Percentiles rank a stretch among this genome's conserved stretches.
Evolutionary conservation across 2,113 vertebrate genomes (phyloP).

Genomic region (Sceloporus undulatus): DNA sequence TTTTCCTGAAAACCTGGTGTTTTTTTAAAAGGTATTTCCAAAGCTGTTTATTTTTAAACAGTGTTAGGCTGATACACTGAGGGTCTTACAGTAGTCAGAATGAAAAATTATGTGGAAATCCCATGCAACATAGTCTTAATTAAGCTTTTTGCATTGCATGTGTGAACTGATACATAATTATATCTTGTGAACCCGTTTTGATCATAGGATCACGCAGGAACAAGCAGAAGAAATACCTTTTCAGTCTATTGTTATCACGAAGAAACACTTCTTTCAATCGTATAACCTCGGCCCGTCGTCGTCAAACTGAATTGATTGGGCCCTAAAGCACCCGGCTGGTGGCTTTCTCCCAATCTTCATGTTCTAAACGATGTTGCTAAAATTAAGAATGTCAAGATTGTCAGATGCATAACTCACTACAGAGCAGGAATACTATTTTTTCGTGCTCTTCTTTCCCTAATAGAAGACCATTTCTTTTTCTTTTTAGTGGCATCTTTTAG

Average conservation of each 20-base stretch:
- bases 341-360: constrained; percentile 84
- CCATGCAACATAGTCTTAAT: neutral
- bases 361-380: constrained; percentile 84
- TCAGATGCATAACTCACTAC: constrained; percentile 28
- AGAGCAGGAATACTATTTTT: neutral
- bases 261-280: constrained; percentile 37
- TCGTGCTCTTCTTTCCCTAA: neutral
- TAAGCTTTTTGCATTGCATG: neutral
- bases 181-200: neutral
- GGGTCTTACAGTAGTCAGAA: neutral
- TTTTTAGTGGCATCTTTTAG: too few species aligned
- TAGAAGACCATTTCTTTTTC: neutral
- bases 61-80: neutral
- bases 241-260: constrained; percentile 47
- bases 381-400: constrained; percentile 56
- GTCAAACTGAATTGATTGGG: constrained; percentile 80
- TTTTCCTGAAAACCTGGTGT: neutral
- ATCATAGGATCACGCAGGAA: neutral
- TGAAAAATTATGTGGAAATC: neutral
- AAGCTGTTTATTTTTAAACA: too few species aligned
- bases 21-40: neutral
- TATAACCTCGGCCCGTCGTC: constrained; percentile 80
- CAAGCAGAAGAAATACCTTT: constrained; percentile 67
- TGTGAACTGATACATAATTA: neutral
- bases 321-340: constrained; percentile 23